Percentiles rank a stretch among this genome's conserved stretches.
Evolutionary conservation across 37 sponge, comb jelly and placozoan genomes (phyloP).

Genomic region (Spongilla lacustris): DNA sequence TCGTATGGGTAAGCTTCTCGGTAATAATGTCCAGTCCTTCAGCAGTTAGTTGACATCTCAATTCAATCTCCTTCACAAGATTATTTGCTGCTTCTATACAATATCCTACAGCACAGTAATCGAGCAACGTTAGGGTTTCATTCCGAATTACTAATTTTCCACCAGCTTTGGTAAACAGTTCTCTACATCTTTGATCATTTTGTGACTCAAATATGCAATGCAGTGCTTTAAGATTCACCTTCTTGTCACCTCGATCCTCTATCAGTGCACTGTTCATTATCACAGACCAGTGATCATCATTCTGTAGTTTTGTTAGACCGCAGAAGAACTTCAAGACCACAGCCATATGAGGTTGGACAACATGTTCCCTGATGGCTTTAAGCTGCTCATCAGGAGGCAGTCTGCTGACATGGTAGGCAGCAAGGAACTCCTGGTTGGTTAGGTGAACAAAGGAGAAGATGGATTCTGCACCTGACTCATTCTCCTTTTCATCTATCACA

Average conservation of each 20-base stretch:
- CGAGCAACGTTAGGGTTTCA: conserved; percentile 20
- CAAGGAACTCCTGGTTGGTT: conserved; percentile 58
- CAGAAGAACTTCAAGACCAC: conserved; percentile 56
- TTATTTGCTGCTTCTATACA: not conserved
- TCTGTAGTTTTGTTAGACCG: conserved; percentile 10
- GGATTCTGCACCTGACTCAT: conserved; percentile 10
- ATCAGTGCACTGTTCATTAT: not conserved
- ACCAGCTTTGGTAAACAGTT: not conserved
- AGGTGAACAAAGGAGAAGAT: conserved; percentile 54
- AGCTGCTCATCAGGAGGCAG: not conserved
- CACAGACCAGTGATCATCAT: not conserved
- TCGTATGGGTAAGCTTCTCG: not conserved
- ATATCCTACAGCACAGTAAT: conserved; percentile 38
- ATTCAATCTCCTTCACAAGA: conserved; percentile 6
- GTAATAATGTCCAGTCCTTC: conserved; percentile 26
- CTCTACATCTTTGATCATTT: not conserved
- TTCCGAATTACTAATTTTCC: conserved; percentile 20
- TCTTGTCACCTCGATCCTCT: no score
- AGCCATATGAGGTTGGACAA: conserved; percentile 21
- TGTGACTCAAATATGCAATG: conserved; percentile 56
- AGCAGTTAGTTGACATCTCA: conserved; percentile 46
- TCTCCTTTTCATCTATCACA: not conserved
- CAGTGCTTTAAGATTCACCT: conserved; percentile 13
- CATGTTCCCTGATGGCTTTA: not conserved
- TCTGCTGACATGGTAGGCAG: conserved; percentile 23